A percentile compares a stretch with the other conserved stretches of the same genome.
Conservation (phyloP, 2,888 invertebrate genomes). For the Bombylius major region DNA sequence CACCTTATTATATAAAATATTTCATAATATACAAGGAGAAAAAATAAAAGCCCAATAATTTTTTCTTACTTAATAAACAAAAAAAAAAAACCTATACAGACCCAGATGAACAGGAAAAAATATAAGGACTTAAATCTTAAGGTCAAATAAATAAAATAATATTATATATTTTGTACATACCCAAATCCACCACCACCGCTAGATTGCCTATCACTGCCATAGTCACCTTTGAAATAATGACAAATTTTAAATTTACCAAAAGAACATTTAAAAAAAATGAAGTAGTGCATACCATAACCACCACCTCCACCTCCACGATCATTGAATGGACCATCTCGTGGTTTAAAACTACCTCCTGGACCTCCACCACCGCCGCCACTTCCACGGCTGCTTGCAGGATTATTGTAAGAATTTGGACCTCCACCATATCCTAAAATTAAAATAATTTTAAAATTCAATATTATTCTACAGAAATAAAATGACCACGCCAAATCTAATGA, state of each 20-base stretch:
- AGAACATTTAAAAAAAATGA: not conserved
- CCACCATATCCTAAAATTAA: not conserved
- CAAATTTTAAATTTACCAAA: too few species aligned
- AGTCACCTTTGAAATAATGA: not conserved
- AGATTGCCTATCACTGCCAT: not conserved
- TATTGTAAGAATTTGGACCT: not conserved
- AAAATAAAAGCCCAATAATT: too few species aligned
- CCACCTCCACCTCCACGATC: not conserved
- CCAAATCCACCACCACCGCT: not conserved
- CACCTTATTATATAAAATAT: too few species aligned
- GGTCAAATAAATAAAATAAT: not conserved
- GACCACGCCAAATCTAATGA: too few species aligned
- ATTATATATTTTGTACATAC: not conserved
- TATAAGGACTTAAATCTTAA: too few species aligned
- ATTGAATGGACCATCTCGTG: not conserved
- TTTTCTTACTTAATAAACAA: too few species aligned
- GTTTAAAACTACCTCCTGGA: not conserved
- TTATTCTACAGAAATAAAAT: not conserved
- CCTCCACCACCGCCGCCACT: not conserved
- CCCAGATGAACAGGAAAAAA: too few species aligned
- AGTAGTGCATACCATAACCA: not conserved
- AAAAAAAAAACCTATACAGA: too few species aligned
- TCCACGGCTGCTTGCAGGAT: not conserved
- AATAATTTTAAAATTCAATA: not conserved
- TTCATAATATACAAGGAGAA: too few species aligned